Conservation (phyloP, 2,113 vertebrate genomes). For the Otolemur garnettii region DNA sequence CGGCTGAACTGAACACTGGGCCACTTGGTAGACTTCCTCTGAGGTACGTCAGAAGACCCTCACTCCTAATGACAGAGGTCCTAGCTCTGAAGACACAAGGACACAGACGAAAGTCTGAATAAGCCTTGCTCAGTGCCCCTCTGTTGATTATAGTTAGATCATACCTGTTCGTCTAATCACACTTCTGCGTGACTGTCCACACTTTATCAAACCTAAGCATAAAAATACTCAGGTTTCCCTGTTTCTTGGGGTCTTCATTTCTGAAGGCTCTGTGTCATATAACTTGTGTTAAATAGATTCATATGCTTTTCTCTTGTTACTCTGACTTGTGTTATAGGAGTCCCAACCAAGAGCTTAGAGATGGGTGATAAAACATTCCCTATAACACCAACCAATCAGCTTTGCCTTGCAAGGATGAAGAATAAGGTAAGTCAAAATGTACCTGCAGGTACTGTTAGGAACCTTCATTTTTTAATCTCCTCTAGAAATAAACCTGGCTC, state of each 20-base stretch:
- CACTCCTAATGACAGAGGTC: background rate
- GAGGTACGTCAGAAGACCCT: background rate
- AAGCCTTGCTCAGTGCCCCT: background rate
- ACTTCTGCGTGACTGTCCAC: background rate
- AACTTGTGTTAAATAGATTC: background rate
- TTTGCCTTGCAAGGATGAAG: background rate
- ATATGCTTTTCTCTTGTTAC: background rate
- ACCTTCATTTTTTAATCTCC: background rate
- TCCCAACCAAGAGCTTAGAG: background rate
- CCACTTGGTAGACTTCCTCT: background rate
- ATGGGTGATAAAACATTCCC: background rate
- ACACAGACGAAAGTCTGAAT: background rate
- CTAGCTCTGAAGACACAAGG: background rate
- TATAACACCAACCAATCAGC: background rate
- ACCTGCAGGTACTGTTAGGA: background rate
- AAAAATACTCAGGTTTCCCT: background rate
- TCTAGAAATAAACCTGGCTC: conserved; percentile 16
- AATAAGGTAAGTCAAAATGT: background rate
- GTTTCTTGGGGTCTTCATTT: background rate
- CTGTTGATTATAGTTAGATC: background rate
- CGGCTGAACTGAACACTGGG: too few relatives aligned
- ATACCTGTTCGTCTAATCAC: background rate
- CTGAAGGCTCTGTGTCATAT: background rate
- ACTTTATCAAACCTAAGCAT: background rate
- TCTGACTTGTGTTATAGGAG: background rate